Percentiles rank a stretch among this genome's conserved stretches.
Conservation (phyloP, 1,140 invertebrate species). For the Drepana arcuata region DNA sequence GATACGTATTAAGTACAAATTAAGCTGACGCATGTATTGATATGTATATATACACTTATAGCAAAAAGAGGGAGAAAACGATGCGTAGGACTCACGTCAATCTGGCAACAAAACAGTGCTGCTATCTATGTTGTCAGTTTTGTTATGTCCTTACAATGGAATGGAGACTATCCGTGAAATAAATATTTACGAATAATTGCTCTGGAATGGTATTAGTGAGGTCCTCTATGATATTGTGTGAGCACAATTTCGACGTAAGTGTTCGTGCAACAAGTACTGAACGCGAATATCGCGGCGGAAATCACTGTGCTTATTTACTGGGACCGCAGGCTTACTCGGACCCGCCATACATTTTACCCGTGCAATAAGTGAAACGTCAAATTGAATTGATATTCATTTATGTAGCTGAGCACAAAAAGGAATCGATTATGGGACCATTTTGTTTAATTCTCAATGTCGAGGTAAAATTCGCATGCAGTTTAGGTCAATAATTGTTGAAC, state of each 20-base stretch:
- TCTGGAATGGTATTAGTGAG: constrained; percentile 31
- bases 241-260: constrained; percentile 26
- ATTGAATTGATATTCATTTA: constrained; percentile 41
- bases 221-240: constrained; percentile 18
- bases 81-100: constrained; percentile 65
- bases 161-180: constrained; percentile 63
- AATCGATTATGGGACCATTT: constrained; percentile 1
- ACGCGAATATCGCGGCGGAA: constrained; percentile 1
- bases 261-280: constrained; percentile 3
- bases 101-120: constrained; percentile 71
- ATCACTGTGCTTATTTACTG: too few relatives aligned
- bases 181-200: constrained; percentile 63
- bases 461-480: constrained; percentile 11
- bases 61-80: constrained; percentile 44
- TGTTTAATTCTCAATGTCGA: constrained; percentile 7
- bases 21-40: too few relatives aligned
- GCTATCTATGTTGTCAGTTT: constrained; percentile 71
- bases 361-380: constrained; percentile 69
- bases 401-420: constrained; percentile 8
- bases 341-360: constrained; percentile 69
- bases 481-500: constrained; percentile 12
- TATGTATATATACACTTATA: too few relatives aligned
- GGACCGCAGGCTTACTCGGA: too few relatives aligned
- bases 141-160: constrained; percentile 64
- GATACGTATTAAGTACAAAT: too few relatives aligned